Percentiles rank a stretch among this genome's conserved stretches.
phyloP scores from a whole-genome alignment of 2,797 vertebrate genomes.

The Tympanoctomys barrerae region DNA sequence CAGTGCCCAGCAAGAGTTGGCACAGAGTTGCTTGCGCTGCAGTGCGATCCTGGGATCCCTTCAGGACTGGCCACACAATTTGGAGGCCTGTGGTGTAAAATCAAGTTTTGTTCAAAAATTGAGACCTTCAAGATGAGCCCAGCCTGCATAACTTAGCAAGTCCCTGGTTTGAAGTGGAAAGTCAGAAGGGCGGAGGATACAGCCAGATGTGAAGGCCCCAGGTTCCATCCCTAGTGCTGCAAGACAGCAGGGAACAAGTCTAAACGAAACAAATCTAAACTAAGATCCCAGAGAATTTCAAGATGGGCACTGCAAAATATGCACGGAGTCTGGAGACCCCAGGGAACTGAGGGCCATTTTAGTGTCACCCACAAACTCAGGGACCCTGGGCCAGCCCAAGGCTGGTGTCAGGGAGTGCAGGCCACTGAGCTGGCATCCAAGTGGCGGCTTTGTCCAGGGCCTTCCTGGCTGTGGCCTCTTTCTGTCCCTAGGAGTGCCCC shows the following conservation, averaged over 20 bases:
- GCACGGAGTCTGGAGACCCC: not conserved
- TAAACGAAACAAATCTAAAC: not conserved
- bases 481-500: not conserved
- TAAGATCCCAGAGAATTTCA: not conserved
- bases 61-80: not conserved
- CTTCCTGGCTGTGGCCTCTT: not conserved
- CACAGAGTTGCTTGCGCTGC: not conserved
- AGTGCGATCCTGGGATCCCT: not conserved
- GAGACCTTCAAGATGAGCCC: not conserved
- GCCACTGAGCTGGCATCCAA: not conserved
- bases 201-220: not conserved
- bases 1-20: not conserved
- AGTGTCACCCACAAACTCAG: no score
- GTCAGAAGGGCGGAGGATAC: not conserved
- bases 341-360: not conserved
- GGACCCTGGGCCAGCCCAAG: not conserved
- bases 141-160: not conserved
- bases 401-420: not conserved
- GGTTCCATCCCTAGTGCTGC: not conserved
- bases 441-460: not conserved
- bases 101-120: not conserved
- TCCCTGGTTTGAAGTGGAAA: not conserved
- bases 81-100: not conserved
- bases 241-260: not conserved
- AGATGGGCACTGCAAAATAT: not conserved